Percentiles rank a stretch among this genome's conserved stretches.
Evolutionary conservation across 2,113 vertebrate genomes (phyloP).

Genomic region (Lycaon pictus): DNA sequence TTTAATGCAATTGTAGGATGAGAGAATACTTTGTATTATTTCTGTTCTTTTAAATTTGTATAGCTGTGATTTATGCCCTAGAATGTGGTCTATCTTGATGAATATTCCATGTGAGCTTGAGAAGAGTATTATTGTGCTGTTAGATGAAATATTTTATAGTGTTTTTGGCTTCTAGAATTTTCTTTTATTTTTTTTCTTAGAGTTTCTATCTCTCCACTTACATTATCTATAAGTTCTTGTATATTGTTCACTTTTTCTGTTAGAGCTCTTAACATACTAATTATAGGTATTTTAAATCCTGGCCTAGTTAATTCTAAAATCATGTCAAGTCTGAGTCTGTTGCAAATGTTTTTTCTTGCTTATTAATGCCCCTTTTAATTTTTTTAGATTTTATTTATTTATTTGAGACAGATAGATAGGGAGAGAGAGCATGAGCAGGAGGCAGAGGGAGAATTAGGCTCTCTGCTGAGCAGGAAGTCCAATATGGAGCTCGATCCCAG

Average conservation of each 20-base stretch:
- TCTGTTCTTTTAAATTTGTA: not conserved
- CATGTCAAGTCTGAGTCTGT: not conserved
- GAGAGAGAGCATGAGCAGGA: no score
- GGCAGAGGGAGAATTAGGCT: no score
- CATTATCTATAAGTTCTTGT: not conserved
- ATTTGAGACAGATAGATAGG: no score
- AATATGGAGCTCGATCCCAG: no score
- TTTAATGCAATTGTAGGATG: not conserved
- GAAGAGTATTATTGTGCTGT: not conserved
- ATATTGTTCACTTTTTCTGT: not conserved
- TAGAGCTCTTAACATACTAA: not conserved
- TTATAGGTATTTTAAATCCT: constrained; percentile 3
- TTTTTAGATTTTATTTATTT: no score
- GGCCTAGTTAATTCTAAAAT: not conserved
- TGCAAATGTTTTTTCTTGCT: not conserved
- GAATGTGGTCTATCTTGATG: not conserved
- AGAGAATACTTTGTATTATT: not conserved
- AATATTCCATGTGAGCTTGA: not conserved
- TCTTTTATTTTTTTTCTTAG: not conserved
- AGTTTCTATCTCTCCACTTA: not conserved
- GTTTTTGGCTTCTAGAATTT: not conserved
- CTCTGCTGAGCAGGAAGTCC: no score
- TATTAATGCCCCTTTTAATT: not conserved
- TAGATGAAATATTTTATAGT: not conserved
- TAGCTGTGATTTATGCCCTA: not conserved